Evolutionary conservation across 2,888 invertebrate species (phyloP), one percentile per base, ranked within the genome.

Genomic region (Biston betularia): DNA sequence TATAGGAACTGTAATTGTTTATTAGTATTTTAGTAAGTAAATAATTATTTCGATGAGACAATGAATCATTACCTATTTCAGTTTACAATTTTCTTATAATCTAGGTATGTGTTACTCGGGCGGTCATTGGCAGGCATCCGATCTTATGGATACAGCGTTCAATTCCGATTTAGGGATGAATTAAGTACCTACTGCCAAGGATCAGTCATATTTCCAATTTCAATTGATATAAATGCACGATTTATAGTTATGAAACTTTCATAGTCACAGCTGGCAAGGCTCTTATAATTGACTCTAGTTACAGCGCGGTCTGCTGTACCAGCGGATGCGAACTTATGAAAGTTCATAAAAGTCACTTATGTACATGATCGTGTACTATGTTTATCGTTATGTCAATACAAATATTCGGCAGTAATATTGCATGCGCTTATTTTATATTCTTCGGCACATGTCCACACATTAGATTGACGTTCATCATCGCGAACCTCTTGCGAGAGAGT

Each of bases 1-100:
- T 86, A 87, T 93, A 93, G 93, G 93, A 93, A 93, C 93, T 93
- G 90, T 82, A 80, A 81, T 87, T 88, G 81, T 86, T 81, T 87
- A 86, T 89, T 88, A 89, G 83, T 85, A 72, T 75, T 68, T 81
- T 80, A 81, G 60, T 74, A 83, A 83, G 60, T 74, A 83, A 83
- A 80, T 84, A 85, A 84, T 85, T 82, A 81, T 85, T 82, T 83
- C 79, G 79, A 79, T 85, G 83, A 83, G 77, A 80, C 68, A 71
- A 73, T 38, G 6, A 38, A 38, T 78, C 81, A 79, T 76, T 72
- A 71, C 72, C 75, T 54, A 71, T 72, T 75, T 74, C 40, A 11
- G 46, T 12, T 71, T 60, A 65, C 81, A 50, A 59, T 63, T 45
- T 38, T 55, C 59, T 68, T 63, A 63, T 10, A 54, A 67, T 38